These are phyloP conservation scores for Eupithecia inturbata DNA, from an alignment of 2,888 invertebrate genomes.

Conservation along the genomic window DNA sequence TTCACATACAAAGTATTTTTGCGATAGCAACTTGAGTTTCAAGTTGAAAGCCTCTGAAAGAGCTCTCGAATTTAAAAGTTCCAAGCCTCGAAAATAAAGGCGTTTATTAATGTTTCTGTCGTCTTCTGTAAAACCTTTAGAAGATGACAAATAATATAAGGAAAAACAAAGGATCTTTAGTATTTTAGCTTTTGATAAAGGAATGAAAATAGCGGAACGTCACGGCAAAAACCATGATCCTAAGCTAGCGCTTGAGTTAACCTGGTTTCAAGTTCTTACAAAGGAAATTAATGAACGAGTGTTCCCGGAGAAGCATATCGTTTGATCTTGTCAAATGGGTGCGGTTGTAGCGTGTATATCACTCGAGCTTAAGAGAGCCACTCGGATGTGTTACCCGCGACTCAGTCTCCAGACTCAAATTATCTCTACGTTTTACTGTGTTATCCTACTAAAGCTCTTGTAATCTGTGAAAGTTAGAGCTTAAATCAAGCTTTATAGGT, in stretches of 20 bases:
- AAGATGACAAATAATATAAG: neutral
- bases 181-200: conserved; percentile 10
- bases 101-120: conserved; percentile 5
- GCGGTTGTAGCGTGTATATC: conserved; percentile 55
- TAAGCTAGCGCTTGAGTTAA: conserved; percentile 26
- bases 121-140: neutral
- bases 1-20: conserved; percentile 30
- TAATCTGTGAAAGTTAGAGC: conserved; percentile 44
- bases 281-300: conserved; percentile 42
- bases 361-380: conserved; percentile 56
- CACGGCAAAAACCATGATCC: conserved; percentile 12
- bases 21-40: conserved; percentile 27
- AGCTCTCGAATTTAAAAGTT: conserved; percentile 21
- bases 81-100: neutral
- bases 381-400: conserved; percentile 46
- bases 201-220: conserved; percentile 20
- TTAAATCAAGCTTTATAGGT: conserved; percentile 49
- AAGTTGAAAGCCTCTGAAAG: conserved; percentile 22
- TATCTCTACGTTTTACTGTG: conserved; percentile 44
- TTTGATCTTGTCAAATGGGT: conserved; percentile 70
- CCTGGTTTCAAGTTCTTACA: conserved; percentile 37
- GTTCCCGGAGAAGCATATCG: conserved; percentile 43
- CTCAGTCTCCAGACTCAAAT: conserved; percentile 32
- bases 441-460: conserved; percentile 41
- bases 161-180: neutral